Evolutionary conservation across 1,140 invertebrate species (phyloP).

Genomic region (Nebria ingens): DNA sequence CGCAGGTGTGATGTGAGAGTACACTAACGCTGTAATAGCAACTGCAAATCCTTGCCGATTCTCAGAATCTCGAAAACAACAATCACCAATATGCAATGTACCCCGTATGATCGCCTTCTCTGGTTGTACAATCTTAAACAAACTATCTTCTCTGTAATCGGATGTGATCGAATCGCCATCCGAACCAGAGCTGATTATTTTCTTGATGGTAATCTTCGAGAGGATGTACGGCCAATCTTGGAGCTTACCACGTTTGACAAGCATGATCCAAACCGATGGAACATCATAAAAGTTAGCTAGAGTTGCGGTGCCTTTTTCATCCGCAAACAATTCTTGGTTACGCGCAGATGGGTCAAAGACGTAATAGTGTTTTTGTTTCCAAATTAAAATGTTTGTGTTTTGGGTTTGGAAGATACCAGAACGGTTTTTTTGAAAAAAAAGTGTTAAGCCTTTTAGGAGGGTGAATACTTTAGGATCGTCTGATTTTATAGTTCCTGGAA

Average conservation of each 20-base stretch:
- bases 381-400: slow-evolving; percentile 38
- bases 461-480: slow-evolving; percentile 41
- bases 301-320: slow-evolving; percentile 32
- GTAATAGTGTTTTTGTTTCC: slow-evolving; percentile 41
- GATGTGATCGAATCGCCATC: slow-evolving; percentile 36
- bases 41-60: slow-evolving; percentile 41
- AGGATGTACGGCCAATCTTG: slow-evolving; percentile 41
- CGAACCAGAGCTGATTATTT: slow-evolving; percentile 36
- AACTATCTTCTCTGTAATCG: slow-evolving; percentile 37
- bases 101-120: slow-evolving; percentile 41
- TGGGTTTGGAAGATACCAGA: slow-evolving; percentile 39
- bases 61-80: slow-evolving; percentile 41
- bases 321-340: slow-evolving; percentile 28
- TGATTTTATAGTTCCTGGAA: slow-evolving; percentile 37
- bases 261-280: slow-evolving; percentile 34
- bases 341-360: slow-evolving; percentile 42
- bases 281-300: slow-evolving; percentile 40
- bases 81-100: slow-evolving; percentile 41
- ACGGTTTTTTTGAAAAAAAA: slow-evolving; percentile 40
- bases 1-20: slow-evolving; percentile 42
- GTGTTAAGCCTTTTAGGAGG: slow-evolving; percentile 38
- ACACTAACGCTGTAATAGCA: slow-evolving; percentile 39
- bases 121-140: slow-evolving; percentile 39
- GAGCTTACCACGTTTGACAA: slow-evolving; percentile 37
- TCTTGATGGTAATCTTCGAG: slow-evolving; percentile 36